Evolutionary conservation across 30 jellyfish, hydroid and myxozoan genomes (phyloP).

Genomic region (Aurelia aurita complex sp. Pacific): DNA sequence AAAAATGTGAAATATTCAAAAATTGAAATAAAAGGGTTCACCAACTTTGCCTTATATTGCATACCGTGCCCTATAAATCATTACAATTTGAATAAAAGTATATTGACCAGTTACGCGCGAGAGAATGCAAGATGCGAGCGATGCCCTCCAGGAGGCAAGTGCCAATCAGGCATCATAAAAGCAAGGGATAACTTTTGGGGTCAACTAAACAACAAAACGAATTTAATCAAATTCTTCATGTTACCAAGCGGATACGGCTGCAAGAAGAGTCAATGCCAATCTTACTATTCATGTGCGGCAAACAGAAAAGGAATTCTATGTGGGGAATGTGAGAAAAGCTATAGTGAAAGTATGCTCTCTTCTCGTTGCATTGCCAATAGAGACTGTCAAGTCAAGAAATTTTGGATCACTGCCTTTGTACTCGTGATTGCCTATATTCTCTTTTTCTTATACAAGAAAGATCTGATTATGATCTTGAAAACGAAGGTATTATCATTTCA

Average conservation of each 20-base stretch:
- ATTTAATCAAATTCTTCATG: neutral
- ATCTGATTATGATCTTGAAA: neutral
- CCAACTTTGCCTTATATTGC: slow-evolving; percentile 11
- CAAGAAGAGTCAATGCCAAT: neutral
- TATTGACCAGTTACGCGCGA: neutral
- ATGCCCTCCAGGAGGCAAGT: slow-evolving; percentile 24
- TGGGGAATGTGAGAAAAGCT: slow-evolving; percentile 1
- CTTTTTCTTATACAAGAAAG: slow-evolving; percentile 16
- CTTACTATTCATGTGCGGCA: slow-evolving; percentile 3
- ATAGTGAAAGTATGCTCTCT: slow-evolving; percentile 16
- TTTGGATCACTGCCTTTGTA: slow-evolving; percentile 1
- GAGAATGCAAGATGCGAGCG: neutral
- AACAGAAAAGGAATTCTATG: slow-evolving; percentile 30
- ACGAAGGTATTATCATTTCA: neutral
- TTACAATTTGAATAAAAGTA: slow-evolving; percentile 4
- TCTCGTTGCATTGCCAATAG: slow-evolving; percentile 1
- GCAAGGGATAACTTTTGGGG: neutral
- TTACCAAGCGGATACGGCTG: slow-evolving; percentile 33
- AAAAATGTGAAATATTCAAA: too few species aligned
- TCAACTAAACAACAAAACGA: neutral
- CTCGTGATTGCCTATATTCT: neutral
- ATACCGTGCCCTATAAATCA: neutral
- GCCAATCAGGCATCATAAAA: slow-evolving; percentile 4
- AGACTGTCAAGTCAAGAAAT: neutral
- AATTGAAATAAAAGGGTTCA: neutral